Evolutionary conservation across 1,140 invertebrate genomes (phyloP).

Genomic region (Physella acuta): DNA sequence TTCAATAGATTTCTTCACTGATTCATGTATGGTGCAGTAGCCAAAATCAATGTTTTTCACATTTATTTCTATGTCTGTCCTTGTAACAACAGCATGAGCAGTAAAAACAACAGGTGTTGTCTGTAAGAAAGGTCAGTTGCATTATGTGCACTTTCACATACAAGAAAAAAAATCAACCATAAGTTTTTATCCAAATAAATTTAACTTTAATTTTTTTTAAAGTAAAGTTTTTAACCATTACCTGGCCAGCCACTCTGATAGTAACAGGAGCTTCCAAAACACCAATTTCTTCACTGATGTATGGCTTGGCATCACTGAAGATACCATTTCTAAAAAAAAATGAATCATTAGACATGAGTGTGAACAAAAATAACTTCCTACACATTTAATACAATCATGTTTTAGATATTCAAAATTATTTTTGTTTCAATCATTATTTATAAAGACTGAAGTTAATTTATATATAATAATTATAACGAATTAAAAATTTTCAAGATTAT

Average conservation of each 20-base stretch:
- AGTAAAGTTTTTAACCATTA: too few species aligned
- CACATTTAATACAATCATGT: too few species aligned
- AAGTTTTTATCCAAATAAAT: too few species aligned
- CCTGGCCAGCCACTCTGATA: constrained; percentile 58
- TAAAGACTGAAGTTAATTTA: too few species aligned
- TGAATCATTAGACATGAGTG: too few species aligned
- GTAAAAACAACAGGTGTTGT: constrained; percentile 55
- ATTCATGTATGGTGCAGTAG: constrained; percentile 57
- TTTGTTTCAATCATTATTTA: too few species aligned
- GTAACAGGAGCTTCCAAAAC: constrained; percentile 58
- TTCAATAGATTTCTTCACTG: constrained; percentile 46
- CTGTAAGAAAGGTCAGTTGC: constrained; percentile 32
- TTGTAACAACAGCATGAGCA: constrained; percentile 58
- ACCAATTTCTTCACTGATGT: constrained; percentile 58
- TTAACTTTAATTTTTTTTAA: too few species aligned
- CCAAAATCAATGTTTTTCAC: constrained; percentile 57
- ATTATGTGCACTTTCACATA: not conserved
- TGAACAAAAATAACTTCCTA: too few species aligned
- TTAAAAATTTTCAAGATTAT: too few species aligned
- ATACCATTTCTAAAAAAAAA: constrained; percentile 48
- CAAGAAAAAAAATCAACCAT: not conserved
- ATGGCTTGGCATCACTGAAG: constrained; percentile 51
- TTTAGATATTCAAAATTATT: too few species aligned
- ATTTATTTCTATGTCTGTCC: constrained; percentile 58
- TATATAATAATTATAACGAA: too few species aligned